phyloP scores from a whole-genome alignment of 1,140 invertebrate species.

The Diuraphis noxia region DNA sequence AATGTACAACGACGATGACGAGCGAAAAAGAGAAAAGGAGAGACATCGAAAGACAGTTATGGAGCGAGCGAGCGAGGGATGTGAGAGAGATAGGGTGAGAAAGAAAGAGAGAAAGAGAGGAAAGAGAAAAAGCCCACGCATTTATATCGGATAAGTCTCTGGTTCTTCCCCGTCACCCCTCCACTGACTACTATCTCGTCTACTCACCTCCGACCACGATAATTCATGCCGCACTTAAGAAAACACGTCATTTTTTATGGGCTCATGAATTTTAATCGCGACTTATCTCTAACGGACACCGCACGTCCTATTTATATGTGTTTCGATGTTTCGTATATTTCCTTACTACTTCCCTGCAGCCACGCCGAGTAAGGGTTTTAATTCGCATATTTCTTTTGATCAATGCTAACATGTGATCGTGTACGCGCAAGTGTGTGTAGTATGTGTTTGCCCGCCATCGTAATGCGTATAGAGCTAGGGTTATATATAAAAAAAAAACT shows the following conservation, averaged over 20 bases:
- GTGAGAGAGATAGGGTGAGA: not conserved
- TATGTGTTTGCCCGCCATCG: not conserved
- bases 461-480: not conserved
- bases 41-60: not conserved
- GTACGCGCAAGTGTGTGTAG: not conserved
- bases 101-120: not conserved
- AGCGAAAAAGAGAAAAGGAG: not conserved
- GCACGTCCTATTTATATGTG: not conserved
- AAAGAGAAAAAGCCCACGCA: not conserved
- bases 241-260: slow-evolving; percentile 39
- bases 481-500: not conserved
- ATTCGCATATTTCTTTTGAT: slow-evolving; percentile 14
- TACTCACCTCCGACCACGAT: slow-evolving; percentile 7
- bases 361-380: not conserved
- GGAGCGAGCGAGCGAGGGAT: too few species aligned
- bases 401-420: not conserved
- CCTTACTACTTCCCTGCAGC: not conserved
- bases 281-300: not conserved
- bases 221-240: not conserved
- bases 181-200: not conserved
- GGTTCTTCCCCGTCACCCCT: not conserved
- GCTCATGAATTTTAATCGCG: slow-evolving; percentile 47
- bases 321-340: not conserved
- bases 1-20: not conserved
- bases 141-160: not conserved